Percentiles rank a stretch among this genome's conserved stretches.
Conservation (phyloP, 2,797 vertebrate genomes). For the Hybognathus amarus region DNA sequence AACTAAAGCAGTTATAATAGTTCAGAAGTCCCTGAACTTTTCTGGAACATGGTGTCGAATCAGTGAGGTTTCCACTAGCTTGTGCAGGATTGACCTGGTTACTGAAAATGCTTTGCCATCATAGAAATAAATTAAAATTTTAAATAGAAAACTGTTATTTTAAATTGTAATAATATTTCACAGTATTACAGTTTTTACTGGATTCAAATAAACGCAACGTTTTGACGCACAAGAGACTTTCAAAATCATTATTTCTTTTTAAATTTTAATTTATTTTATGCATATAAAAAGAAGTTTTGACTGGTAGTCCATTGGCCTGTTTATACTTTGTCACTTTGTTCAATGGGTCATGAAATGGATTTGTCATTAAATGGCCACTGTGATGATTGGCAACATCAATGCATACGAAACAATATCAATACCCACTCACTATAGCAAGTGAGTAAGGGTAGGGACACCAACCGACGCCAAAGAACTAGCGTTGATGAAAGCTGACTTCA, state of each 20-base stretch:
- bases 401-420: too few relatives aligned
- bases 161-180: neutral
- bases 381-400: too few relatives aligned
- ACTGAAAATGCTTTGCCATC: neutral
- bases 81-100: neutral
- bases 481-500: too few relatives aligned
- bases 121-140: neutral
- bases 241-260: neutral
- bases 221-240: neutral
- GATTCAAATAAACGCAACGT: neutral
- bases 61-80: neutral
- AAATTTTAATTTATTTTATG: too few relatives aligned
- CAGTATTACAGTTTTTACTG: neutral
- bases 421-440: too few relatives aligned
- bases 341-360: too few relatives aligned
- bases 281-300: too few relatives aligned
- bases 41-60: neutral
- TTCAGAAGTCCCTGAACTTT: neutral
- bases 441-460: too few relatives aligned
- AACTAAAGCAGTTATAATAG: neutral
- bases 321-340: too few relatives aligned
- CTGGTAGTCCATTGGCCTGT: too few relatives aligned
- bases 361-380: too few relatives aligned
- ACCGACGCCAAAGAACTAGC: too few relatives aligned
- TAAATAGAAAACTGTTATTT: neutral